Evolutionary conservation across 2,888 invertebrate species (phyloP), one percentile per base, ranked within the genome.

Genomic region (Matsumyia berberina): DNA sequence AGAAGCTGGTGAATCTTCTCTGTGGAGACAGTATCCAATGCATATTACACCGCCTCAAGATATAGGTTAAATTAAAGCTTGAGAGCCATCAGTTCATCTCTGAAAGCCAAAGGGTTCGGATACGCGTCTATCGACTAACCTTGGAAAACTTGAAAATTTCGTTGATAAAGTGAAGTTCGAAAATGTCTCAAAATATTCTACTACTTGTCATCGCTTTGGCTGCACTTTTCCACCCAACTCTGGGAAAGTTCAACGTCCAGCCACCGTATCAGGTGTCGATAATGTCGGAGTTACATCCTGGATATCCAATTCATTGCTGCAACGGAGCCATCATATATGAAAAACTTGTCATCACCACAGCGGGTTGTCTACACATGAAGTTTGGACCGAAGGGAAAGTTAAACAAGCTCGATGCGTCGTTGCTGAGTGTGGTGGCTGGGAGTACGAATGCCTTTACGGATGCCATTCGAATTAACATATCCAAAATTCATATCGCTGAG

Each of bases 251-350:
- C n/a, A 49, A 58, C 5, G 49, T 57, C 0, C 77, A 86, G 17
- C 79, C 82, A 7, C 49, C 78, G 0, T 89, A 89, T 78, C 89
- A 89, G 67, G 88, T 88, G 2, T 86, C 87, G 12, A 58, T 89
- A 9, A 74, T 86, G 78, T 53, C 86, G 5, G 85, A 87, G 31
- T 67, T 80, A 17, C 87, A 81, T 0, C 66, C 69, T 5, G 81
- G 53, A 46, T 57, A 78, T 6, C 86, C 86, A 0, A 55, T 86
- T 49, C 88, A 88, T 64, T 29, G 87, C 15, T 89, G 89, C 51
- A 89, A 88, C 73, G 89, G 89, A 11, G 82, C 62, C 5, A 88
- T 89, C 35, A 81, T 89, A 0, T 87, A 87, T n/a, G 88, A 88
- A 62, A 86, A 86, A 37, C 55, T 88, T 7, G 87, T 89, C 31